phyloP scores from a whole-genome alignment of 2,797 vertebrate species.

The Sebastes nivosus region DNA sequence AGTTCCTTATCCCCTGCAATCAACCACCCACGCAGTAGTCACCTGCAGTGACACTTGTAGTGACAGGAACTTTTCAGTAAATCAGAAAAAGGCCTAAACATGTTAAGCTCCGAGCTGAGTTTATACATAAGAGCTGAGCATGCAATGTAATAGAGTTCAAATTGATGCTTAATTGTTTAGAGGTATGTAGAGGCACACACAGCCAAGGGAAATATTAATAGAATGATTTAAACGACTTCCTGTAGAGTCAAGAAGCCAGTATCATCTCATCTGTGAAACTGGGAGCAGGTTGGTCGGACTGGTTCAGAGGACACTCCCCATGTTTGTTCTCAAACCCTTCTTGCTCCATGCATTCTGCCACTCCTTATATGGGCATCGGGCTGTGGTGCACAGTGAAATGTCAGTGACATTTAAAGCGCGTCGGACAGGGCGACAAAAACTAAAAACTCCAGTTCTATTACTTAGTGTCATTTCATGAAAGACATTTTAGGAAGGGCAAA shows the following conservation, averaged over 20 bases:
- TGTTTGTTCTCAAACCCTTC: slow-evolving; percentile 33
- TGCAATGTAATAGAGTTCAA: neutral
- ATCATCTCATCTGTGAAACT: slow-evolving; percentile 69
- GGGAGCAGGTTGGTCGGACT: slow-evolving; percentile 74
- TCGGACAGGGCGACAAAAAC: neutral
- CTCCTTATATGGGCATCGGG: slow-evolving; percentile 66
- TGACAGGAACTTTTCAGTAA: slow-evolving; percentile 16
- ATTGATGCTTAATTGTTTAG: neutral
- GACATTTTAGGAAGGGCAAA: neutral
- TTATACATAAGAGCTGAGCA: neutral
- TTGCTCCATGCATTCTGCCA: slow-evolving; percentile 12
- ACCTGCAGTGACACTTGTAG: slow-evolving; percentile 31
- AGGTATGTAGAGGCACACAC: neutral
- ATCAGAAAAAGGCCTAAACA: neutral
- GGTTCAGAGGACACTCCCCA: slow-evolving; percentile 74
- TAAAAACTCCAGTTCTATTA: slow-evolving; percentile 13
- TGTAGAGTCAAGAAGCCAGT: slow-evolving; percentile 34
- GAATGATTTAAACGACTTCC: slow-evolving; percentile 26
- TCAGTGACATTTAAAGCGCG: neutral
- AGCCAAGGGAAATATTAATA: slow-evolving; percentile 7
- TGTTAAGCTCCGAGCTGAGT: neutral
- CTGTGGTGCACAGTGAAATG: neutral
- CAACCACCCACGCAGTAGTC: slow-evolving; percentile 51
- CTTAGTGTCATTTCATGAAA: neutral
- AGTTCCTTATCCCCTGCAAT: slow-evolving; percentile 40